Base-by-base conservation (phyloP, 1,140 invertebrate species). In the Myzus persicae region DNA sequence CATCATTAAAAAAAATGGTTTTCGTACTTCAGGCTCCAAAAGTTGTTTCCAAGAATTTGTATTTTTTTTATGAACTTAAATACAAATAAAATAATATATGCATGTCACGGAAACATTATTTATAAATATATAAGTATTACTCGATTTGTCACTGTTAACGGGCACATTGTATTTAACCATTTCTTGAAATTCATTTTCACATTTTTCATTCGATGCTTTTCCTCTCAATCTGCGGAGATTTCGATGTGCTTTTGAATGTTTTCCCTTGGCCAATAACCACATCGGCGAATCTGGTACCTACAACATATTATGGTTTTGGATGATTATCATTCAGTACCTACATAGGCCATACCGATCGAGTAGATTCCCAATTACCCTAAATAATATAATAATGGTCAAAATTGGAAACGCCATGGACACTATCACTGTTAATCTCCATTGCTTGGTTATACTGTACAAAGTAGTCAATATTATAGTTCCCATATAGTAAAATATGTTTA, bases 281-380 rank as follows among this genome's bases (percentile, higher is more conserved):
- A 96, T 95, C 42, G 97, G 97, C 18, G 96, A 96, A 95, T 97
- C 96, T 22, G 97, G 97, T 6, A 96, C 94, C 90, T 94, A 40
- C 48, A 81, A 54, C 24, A 91, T 46, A n/a, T 22, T 24, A 51
- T 51, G 22, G 4, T 31, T 59, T 67, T 67, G 0, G 31, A n/a
- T n/a, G 1, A n/a, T 67, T 67, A 14, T n/a, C 20, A 54, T 18
- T 67, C 31, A 26, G 59, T n/a, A n/a, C 14, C 11, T n/a, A n/a
- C 42, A 0, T n/a, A 1, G n/a, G 59, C 11, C n/a, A n/a, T 67
- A n/a, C 4, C 5, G 14, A 67, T 67, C 1, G 59, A 4, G 31
- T n/a, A n/a, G 3, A 4, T 4, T 1, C 46, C 31, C 22, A 5
- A n/a, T 67, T 67, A 94, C 94, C 88, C 87, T 91, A 1, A 81